These are phyloP conservation scores for Zoanthus gigantus DNA, from an alignment of 92 coral and sea anemone genomes.

Conservation along the genomic window DNA sequence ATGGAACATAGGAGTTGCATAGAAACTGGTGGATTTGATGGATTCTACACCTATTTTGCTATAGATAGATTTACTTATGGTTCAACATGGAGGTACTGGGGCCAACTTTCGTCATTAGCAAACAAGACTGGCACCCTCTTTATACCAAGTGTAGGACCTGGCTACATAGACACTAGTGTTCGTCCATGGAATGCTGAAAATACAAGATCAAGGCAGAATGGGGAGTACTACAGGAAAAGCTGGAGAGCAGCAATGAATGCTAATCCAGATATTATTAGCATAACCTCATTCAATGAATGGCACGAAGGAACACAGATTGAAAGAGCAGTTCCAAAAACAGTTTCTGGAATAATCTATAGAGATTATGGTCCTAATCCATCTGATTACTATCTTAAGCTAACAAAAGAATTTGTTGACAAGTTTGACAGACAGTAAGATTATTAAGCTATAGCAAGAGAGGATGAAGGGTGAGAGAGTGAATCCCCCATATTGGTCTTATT, in stretches of 20 bases:
- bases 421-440: slow-evolving; percentile 10
- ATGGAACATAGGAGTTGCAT: slow-evolving; percentile 74
- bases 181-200: slow-evolving; percentile 93
- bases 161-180: slow-evolving; percentile 88
- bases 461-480: too few relatives aligned
- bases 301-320: slow-evolving; percentile 99
- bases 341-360: slow-evolving; percentile 70
- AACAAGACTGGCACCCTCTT: slow-evolving; percentile 81
- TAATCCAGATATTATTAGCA: slow-evolving; percentile 82
- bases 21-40: slow-evolving; percentile 95
- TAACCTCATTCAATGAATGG: slow-evolving; percentile 99
- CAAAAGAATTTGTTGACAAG: slow-evolving; percentile 72
- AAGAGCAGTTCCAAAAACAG: slow-evolving; percentile 86
- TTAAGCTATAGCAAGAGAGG: too few relatives aligned
- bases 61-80: slow-evolving; percentile 91
- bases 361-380: slow-evolving; percentile 80
- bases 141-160: slow-evolving; percentile 98
- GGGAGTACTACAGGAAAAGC: slow-evolving; percentile 87
- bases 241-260: slow-evolving; percentile 89
- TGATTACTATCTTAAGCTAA: slow-evolving; percentile 82
- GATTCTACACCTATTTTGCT: slow-evolving; percentile 97
- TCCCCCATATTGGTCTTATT: too few relatives aligned
- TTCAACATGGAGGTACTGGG: slow-evolving; percentile 88
- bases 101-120: slow-evolving; percentile 77
- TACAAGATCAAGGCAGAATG: slow-evolving; percentile 78